Evolutionary conservation across 2,113 vertebrate species (phyloP).

Genomic region (Fulica atra): DNA sequence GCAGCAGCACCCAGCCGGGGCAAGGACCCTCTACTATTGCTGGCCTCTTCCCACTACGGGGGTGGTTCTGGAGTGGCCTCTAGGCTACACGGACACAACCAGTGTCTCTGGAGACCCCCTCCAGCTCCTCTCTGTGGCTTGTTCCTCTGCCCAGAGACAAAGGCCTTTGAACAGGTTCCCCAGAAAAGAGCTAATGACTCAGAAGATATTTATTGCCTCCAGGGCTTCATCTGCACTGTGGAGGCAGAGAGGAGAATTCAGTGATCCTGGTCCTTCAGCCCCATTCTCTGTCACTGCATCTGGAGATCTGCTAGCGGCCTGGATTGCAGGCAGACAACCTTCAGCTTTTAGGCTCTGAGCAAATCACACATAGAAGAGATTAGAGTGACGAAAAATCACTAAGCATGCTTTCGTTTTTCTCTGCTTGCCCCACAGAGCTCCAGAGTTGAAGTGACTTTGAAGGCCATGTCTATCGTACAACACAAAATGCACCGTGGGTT

Average conservation of each 20-base stretch:
- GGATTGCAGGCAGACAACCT: not conserved
- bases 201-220: not conserved
- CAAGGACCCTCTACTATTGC: not conserved
- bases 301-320: not conserved
- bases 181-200: not conserved
- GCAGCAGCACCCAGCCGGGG: not conserved
- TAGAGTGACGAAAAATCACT: not conserved
- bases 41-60: fast-evolving
- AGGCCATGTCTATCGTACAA: not conserved
- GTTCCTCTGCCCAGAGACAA: not conserved
- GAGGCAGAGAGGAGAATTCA: not conserved
- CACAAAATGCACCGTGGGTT: not conserved
- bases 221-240: not conserved
- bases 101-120: not conserved
- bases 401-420: not conserved
- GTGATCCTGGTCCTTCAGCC: not conserved
- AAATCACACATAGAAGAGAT: not conserved
- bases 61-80: not conserved
- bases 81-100: not conserved
- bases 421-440: not conserved
- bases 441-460: not conserved
- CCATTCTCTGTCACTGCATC: not conserved
- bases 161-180: not conserved
- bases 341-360: not conserved
- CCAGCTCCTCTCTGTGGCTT: not conserved